A percentile compares a stretch with the other conserved stretches of the same genome.
phyloP scores from a whole-genome alignment of 2,113 vertebrate species.

The Cephalopholis sonnerati region DNA sequence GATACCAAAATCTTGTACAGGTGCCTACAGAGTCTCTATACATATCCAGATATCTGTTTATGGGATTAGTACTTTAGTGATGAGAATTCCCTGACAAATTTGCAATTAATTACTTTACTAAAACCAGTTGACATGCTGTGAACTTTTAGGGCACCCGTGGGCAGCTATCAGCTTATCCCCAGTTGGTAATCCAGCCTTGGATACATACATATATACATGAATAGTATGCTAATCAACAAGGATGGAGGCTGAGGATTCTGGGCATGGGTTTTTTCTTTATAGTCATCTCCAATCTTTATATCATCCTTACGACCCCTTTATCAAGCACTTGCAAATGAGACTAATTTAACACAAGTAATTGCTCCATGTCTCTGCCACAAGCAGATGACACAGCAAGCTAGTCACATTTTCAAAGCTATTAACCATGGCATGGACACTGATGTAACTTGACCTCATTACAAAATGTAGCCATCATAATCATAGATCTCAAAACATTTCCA shows the following conservation, averaged over 20 bases:
- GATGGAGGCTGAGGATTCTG: neutral
- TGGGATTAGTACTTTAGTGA: neutral
- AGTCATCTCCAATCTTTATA: neutral
- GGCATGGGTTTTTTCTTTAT: neutral
- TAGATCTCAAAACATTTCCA: neutral
- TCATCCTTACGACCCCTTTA: neutral
- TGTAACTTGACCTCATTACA: constrained; percentile 7
- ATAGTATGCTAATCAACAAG: constrained; percentile 7
- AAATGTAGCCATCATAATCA: neutral
- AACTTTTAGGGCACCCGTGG: neutral
- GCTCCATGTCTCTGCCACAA: neutral
- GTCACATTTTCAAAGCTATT: neutral
- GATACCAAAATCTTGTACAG: too few relatives aligned
- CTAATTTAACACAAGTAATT: neutral
- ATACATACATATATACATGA: neutral
- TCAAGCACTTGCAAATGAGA: constrained; percentile 2
- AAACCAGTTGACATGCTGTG: neutral
- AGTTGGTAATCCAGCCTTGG: neutral
- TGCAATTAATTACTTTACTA: neutral
- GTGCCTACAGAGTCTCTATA: too few relatives aligned
- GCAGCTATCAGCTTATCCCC: neutral
- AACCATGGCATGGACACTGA: neutral
- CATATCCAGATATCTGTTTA: too few relatives aligned
- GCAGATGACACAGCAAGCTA: neutral
- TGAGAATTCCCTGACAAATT: neutral